Conservation (phyloP, 2,797 vertebrate genomes). For the Holocentrus rufus region DNA sequence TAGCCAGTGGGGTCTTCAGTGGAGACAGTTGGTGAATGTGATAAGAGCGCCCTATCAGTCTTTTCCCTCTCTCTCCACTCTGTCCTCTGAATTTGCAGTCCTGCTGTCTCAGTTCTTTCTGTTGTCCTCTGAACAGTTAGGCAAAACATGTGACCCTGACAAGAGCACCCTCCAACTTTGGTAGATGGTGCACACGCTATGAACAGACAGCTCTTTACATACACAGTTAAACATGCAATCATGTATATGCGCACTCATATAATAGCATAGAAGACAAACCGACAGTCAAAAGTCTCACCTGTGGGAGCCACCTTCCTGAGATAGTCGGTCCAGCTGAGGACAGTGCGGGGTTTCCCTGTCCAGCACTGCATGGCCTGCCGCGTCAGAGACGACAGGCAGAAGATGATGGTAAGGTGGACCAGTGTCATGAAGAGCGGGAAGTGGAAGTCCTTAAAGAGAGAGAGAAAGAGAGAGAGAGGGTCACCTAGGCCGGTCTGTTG, state of each 20-base stretch:
- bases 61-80: not conserved
- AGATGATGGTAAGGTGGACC: constrained; percentile 89
- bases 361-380: constrained; percentile 79
- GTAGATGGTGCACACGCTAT: no score
- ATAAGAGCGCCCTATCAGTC: constrained; percentile 30
- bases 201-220: not conserved
- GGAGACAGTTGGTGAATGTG: not conserved
- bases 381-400: constrained; percentile 85
- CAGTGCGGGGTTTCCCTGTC: constrained; percentile 84
- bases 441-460: constrained; percentile 86
- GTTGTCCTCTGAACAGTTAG: not conserved
- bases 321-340: constrained; percentile 87
- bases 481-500: not conserved
- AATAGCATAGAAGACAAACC: no score
- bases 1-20: constrained; percentile 12
- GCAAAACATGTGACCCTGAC: not conserved
- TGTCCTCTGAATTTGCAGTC: not conserved
- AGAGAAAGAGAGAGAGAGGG: constrained; percentile 7
- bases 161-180: no score
- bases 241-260: no score
- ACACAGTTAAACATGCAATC: not conserved
- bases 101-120: not conserved
- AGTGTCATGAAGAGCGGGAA: constrained; percentile 94
- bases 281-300: constrained; percentile 73
- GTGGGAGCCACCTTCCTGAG: constrained; percentile 88